Percentiles rank a stretch among this genome's conserved stretches.
Conservation (phyloP, 2,888 invertebrate genomes). For the Ypsolopha scabrella region DNA sequence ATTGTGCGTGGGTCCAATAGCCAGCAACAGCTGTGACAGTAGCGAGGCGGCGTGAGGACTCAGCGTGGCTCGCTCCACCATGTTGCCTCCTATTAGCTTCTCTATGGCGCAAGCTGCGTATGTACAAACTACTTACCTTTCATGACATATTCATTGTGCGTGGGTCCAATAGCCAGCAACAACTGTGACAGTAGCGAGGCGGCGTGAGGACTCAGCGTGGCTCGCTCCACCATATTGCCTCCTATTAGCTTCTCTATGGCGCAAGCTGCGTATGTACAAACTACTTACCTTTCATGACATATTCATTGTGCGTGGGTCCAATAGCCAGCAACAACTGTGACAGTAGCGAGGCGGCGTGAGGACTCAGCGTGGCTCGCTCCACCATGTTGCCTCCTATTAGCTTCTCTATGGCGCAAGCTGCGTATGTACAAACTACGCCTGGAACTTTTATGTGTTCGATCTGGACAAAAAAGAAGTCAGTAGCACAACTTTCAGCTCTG, state of each 20-base stretch:
- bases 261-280: conserved; percentile 89
- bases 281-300: conserved; percentile 89
- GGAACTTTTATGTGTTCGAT: conserved; percentile 81
- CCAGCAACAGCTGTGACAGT: conserved; percentile 73
- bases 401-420: conserved; percentile 92
- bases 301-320: conserved; percentile 92
- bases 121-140: conserved; percentile 80
- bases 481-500: too few species aligned
- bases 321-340: conserved; percentile 82
- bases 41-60: conserved; percentile 76
- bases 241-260: conserved; percentile 89
- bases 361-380: conserved; percentile 72
- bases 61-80: conserved; percentile 72
- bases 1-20: background rate
- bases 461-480: conserved; percentile 19
- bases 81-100: conserved; percentile 83
- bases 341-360: conserved; percentile 78
- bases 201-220: conserved; percentile 76
- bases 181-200: conserved; percentile 79
- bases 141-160: conserved; percentile 98
- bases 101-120: conserved; percentile 95
- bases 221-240: conserved; percentile 73
- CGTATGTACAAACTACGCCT: conserved; percentile 94
- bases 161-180: conserved; percentile 78
- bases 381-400: conserved; percentile 80